Conservation (phyloP, 2,113 vertebrate species). For the Bubo scandiacus region DNA sequence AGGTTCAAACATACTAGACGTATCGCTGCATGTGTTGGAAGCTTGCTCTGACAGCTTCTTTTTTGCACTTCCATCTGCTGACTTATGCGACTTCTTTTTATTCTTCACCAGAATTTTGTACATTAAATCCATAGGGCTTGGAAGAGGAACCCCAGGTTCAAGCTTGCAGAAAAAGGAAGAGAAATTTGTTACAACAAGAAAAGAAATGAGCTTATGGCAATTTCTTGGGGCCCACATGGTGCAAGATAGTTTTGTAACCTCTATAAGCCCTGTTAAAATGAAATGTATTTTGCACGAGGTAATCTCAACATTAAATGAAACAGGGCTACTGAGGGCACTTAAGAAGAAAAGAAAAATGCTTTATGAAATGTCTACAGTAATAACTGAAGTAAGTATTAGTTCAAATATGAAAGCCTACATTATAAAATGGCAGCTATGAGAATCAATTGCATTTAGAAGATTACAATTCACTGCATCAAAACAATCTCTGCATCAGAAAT, state of each 20-base stretch:
- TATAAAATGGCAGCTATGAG: background rate
- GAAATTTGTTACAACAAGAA: background rate
- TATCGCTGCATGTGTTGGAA: constrained; percentile 91
- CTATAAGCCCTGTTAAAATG: background rate
- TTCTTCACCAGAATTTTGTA: constrained; percentile 98
- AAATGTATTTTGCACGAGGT: background rate
- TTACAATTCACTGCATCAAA: background rate
- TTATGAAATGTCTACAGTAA: background rate
- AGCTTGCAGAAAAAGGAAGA: constrained; percentile 73
- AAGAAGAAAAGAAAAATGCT: constrained; percentile 6
- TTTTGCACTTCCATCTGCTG: constrained; percentile 86
- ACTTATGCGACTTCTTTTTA: constrained; percentile 96
- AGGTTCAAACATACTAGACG: constrained; percentile 92
- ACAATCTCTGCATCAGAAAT: background rate
- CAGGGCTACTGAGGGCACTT: background rate
- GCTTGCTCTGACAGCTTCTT: constrained; percentile 94
- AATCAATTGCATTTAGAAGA: constrained; percentile 1
- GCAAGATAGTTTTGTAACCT: background rate
- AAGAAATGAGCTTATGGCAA: background rate
- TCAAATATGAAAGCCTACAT: background rate
- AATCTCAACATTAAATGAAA: background rate
- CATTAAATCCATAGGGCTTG: constrained; percentile 94
- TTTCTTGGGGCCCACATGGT: background rate
- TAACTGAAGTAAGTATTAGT: background rate
- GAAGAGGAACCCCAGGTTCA: constrained; percentile 87